phyloP scores from a whole-genome alignment of 2,113 vertebrate species.

The Ascaphus truei region DNA sequence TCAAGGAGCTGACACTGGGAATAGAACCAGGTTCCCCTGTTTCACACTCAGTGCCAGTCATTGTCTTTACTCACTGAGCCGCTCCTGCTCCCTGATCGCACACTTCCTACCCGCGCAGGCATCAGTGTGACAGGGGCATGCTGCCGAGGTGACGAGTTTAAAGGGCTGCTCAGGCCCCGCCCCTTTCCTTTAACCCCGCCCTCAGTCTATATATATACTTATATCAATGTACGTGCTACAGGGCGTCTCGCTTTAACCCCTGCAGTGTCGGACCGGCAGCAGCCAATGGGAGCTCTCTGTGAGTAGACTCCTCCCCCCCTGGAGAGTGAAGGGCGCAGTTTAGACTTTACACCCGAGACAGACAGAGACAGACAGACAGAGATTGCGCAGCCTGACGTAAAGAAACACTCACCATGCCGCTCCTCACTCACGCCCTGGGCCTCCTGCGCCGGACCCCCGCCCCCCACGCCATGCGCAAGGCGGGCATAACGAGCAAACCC shows the following conservation, averaged over 20 bases:
- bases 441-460: constrained; percentile 34
- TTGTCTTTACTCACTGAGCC: too few relatives aligned
- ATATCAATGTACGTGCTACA: constrained; percentile 27
- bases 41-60: not conserved
- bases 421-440: constrained; percentile 19
- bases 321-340: not conserved
- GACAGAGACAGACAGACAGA: not conserved
- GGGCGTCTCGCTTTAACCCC: constrained; percentile 4
- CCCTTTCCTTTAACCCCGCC: not conserved
- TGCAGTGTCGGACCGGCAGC: not conserved
- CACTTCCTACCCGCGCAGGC: not conserved
- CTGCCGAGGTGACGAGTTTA: not conserved
- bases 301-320: constrained; percentile 3
- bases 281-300: constrained; percentile 6
- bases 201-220: constrained; percentile 8
- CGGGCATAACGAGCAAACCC: not conserved
- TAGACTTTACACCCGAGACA: constrained; percentile 14
- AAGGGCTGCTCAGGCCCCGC: not conserved
- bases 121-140: not conserved
- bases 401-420: constrained; percentile 43
- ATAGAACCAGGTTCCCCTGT: too few relatives aligned
- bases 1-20: too few relatives aligned
- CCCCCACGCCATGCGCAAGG: constrained; percentile 32
- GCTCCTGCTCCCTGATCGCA: too few relatives aligned
- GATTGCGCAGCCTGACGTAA: not conserved